Evolutionary conservation across 2,113 vertebrate species (phyloP).

Genomic region (Podarcis muralis): DNA sequence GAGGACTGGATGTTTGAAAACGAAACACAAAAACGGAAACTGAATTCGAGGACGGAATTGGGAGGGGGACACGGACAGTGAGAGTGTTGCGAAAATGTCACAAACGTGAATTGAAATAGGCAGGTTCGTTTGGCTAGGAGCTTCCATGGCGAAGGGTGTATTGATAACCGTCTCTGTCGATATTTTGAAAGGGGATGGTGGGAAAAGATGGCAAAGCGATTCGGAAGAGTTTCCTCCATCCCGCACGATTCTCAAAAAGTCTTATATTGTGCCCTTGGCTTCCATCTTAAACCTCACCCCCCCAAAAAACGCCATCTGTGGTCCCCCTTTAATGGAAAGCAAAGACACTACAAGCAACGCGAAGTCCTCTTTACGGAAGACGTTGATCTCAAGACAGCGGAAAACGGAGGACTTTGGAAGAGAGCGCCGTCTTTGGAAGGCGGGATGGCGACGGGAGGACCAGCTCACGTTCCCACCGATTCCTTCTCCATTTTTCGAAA

Average conservation of each 20-base stretch:
- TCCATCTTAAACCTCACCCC: too few species aligned
- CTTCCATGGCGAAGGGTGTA: slow-evolving; percentile 41
- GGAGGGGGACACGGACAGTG: too few species aligned
- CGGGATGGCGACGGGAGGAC: too few species aligned
- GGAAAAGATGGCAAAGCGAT: slow-evolving; percentile 13
- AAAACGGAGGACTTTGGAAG: too few species aligned
- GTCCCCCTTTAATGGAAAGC: background rate
- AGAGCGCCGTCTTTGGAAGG: background rate
- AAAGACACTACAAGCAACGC: background rate
- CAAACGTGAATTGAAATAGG: slow-evolving; percentile 58
- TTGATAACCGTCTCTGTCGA: slow-evolving; percentile 49
- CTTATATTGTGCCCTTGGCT: background rate
- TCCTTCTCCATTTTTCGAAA: background rate
- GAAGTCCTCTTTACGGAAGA: background rate
- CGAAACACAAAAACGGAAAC: slow-evolving; percentile 32
- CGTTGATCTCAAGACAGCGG: too few species aligned
- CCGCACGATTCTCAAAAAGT: background rate
- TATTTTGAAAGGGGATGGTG: slow-evolving; percentile 37
- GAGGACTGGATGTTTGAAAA: slow-evolving; percentile 67
- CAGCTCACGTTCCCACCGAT: too few species aligned
- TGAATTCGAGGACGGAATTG: background rate
- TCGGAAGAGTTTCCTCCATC: background rate
- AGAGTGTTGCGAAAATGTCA: slow-evolving; percentile 49
- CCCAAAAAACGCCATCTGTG: background rate
- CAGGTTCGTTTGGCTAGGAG: slow-evolving; percentile 53